A percentile compares a stretch with the other conserved stretches of the same genome.
phyloP scores from a whole-genome alignment of 2,797 vertebrate genomes.

The Podarcis lilfordi region DNA sequence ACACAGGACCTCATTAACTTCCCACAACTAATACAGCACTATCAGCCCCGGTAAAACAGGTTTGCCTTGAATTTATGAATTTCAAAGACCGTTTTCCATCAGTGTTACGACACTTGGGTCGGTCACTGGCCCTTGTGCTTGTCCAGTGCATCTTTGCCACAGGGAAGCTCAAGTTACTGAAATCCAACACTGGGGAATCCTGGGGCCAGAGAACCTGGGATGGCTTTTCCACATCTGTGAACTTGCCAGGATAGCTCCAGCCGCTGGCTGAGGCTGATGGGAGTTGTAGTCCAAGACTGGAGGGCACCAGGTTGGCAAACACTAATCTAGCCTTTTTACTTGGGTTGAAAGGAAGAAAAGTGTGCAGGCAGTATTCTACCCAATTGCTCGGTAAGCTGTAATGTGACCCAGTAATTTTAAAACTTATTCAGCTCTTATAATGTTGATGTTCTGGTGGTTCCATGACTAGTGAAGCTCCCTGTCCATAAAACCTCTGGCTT shows the following conservation, averaged over 20 bases:
- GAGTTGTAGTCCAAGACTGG: too few relatives aligned
- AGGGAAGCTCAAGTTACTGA: slow-evolving; percentile 37
- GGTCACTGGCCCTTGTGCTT: slow-evolving; percentile 58
- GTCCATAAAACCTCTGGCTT: not conserved
- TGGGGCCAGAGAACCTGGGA: not conserved
- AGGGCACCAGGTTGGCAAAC: too few relatives aligned
- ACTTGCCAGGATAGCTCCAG: not conserved
- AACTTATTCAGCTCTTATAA: not conserved
- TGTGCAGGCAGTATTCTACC: not conserved
- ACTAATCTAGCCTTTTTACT: not conserved
- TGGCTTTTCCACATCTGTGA: too few relatives aligned
- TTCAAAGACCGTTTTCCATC: slow-evolving; percentile 66
- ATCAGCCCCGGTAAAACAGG: slow-evolving; percentile 81
- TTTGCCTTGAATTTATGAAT: slow-evolving; percentile 75
- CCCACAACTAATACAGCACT: slow-evolving; percentile 86
- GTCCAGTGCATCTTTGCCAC: slow-evolving; percentile 34
- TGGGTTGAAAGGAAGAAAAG: not conserved
- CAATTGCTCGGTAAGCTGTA: not conserved
- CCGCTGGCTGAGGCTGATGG: too few relatives aligned
- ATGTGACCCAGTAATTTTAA: not conserved
- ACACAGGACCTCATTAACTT: slow-evolving; percentile 92
- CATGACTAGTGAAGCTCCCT: not conserved
- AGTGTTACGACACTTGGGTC: slow-evolving; percentile 70
- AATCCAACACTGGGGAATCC: slow-evolving; percentile 24
- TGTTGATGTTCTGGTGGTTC: not conserved